A percentile compares a stretch with the other conserved stretches of the same genome.
These are phyloP conservation scores for Cylindroiulus punctatus DNA, from an alignment of 2,888 invertebrate species.

Conservation along the genomic window DNA sequence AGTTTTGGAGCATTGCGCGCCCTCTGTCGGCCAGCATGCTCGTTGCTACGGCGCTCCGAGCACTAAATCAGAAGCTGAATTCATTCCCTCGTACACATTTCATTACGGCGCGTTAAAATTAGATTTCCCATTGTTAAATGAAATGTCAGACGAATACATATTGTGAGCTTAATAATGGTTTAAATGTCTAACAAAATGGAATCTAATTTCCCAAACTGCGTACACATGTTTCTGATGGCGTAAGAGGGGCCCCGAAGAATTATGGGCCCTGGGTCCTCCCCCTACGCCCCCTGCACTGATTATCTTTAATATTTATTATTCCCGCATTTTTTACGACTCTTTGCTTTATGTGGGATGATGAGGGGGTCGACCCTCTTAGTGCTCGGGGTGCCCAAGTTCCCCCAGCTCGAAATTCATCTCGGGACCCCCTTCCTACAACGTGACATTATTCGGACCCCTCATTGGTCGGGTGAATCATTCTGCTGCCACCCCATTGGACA, in stretches of 20 bases:
- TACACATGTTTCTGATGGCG: conserved; percentile 30
- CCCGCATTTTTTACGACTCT: conserved; percentile 34
- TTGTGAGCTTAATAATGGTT: conserved; percentile 29
- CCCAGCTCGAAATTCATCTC: conserved; percentile 4
- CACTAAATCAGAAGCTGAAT: not conserved
- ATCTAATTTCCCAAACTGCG: conserved; percentile 32
- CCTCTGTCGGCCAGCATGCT: not conserved
- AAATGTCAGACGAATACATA: conserved; percentile 42
- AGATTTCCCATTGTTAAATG: conserved; percentile 38
- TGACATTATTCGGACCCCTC: conserved; percentile 26
- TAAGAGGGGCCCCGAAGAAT: conserved; percentile 1
- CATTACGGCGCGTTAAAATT: conserved; percentile 30
- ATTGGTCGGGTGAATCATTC: conserved; percentile 26
- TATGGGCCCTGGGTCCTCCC: not conserved
- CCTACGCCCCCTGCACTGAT: not conserved
- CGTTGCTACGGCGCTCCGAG: not conserved
- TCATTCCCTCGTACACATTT: conserved; percentile 33
- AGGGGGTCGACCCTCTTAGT: conserved; percentile 38
- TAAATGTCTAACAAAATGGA: conserved; percentile 38
- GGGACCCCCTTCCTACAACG: not conserved
- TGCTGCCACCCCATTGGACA: not conserved
- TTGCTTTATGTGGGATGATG: conserved; percentile 2
- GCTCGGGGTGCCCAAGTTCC: not conserved
- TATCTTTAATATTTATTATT: conserved; percentile 42
- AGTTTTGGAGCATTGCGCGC: not conserved